phyloP scores from a whole-genome alignment of 2,113 vertebrate genomes.

The Tricholaema leucomelas region DNA sequence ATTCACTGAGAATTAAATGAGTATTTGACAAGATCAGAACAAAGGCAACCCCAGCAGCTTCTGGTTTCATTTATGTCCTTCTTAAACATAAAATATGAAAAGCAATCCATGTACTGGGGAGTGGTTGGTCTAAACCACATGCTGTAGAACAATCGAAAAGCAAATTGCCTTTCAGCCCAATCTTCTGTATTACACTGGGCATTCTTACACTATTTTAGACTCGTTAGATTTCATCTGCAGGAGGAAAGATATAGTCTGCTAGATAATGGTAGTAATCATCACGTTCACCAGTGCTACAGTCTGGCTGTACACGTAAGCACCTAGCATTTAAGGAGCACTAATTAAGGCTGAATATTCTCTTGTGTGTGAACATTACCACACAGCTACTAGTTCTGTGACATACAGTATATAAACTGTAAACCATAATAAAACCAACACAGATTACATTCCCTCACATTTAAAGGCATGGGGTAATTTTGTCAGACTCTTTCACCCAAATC shows the following conservation, averaged over 20 bases:
- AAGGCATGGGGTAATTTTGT: not conserved
- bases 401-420: not conserved
- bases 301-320: not conserved
- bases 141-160: not conserved
- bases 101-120: not conserved
- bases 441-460: not conserved
- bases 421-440: not conserved
- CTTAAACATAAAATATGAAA: not conserved
- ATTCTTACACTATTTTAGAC: not conserved
- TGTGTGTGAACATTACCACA: not conserved
- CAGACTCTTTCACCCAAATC: not conserved
- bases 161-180: not conserved
- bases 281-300: fast-evolving
- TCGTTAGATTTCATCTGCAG: not conserved
- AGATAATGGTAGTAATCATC: not conserved
- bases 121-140: not conserved
- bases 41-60: not conserved
- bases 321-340: not conserved
- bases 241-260: conserved; percentile 18
- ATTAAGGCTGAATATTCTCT: conserved; percentile 21
- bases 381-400: not conserved
- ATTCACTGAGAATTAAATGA: not conserved
- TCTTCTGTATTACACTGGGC: not conserved
- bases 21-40: not conserved
- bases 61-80: not conserved